Conservation (phyloP, 2,113 vertebrate species). For the Xiphophorus maculatus region DNA sequence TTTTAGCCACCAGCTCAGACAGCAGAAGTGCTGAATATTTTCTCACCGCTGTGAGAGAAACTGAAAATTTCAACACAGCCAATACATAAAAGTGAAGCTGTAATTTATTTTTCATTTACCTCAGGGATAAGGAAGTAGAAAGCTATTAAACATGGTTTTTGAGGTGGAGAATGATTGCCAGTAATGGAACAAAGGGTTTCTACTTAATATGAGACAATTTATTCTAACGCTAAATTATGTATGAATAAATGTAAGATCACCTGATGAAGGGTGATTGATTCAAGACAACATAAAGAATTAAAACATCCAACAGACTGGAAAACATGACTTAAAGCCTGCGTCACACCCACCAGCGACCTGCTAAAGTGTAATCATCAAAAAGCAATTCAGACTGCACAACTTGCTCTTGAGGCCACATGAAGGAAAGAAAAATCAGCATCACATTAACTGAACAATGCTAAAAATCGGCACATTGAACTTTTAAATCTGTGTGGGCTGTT, state of each 20-base stretch:
- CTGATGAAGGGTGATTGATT: neutral
- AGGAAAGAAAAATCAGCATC: neutral
- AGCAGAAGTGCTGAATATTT: constrained; percentile 27
- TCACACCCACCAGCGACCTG: too few species aligned
- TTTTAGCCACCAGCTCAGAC: constrained; percentile 46
- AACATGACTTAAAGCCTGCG: too few species aligned
- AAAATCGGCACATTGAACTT: neutral
- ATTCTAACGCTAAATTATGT: neutral
- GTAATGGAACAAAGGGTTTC: neutral
- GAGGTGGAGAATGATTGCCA: neutral
- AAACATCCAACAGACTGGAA: too few species aligned
- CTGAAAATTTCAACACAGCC: constrained; percentile 43
- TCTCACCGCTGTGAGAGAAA: constrained; percentile 32
- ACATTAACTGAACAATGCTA: neutral
- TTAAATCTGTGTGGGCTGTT: constrained; percentile 10
- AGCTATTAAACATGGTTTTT: too few species aligned
- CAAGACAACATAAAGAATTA: neutral
- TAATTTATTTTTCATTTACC: constrained; percentile 20
- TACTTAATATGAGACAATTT: neutral
- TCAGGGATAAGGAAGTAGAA: neutral
- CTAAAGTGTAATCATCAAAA: too few species aligned
- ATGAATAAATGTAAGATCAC: neutral
- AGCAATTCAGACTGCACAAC: too few species aligned
- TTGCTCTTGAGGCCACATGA: too few species aligned
- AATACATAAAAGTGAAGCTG: constrained; percentile 6